phyloP scores from a whole-genome alignment of 1,140 invertebrate genomes.

The Drosophila oshimai region DNA sequence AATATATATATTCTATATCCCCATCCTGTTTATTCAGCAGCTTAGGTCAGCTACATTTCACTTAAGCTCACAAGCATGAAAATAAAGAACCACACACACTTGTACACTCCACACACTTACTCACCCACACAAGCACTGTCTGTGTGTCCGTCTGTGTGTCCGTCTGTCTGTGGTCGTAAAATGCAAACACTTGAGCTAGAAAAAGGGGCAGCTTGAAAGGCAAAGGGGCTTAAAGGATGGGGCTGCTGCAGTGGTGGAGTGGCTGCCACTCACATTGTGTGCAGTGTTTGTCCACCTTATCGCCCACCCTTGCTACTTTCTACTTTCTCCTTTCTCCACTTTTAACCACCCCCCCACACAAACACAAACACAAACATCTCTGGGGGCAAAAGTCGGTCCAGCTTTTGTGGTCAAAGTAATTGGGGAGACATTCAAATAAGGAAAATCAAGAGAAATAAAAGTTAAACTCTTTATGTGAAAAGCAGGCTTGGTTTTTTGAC shows the following conservation, averaged over 20 bases:
- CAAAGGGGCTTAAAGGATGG: conserved; percentile 8
- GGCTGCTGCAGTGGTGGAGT: conserved; percentile 5
- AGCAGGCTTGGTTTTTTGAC: not conserved
- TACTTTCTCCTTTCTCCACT: no score
- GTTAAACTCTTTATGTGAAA: not conserved
- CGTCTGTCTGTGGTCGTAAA: conserved; percentile 62
- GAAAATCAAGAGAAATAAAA: conserved; percentile 11
- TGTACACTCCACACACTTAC: conserved; percentile 19
- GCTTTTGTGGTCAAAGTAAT: conserved; percentile 41
- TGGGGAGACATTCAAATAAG: conserved; percentile 32
- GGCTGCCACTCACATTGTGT: conserved; percentile 31
- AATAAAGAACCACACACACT: conserved; percentile 34
- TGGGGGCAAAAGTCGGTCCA: not conserved
- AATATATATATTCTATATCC: not conserved
- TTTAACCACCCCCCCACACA: not conserved
- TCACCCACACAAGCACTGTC: not conserved
- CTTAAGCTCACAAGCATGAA: conserved; percentile 55
- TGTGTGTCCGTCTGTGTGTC: not conserved
- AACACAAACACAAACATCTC: conserved; percentile 6
- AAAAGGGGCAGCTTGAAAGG: conserved; percentile 57
- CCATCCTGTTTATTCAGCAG: conserved; percentile 55
- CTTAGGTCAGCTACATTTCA: conserved; percentile 80
- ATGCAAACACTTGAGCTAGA: conserved; percentile 76
- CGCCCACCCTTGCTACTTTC: not conserved
- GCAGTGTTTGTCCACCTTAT: conserved; percentile 24